Percentiles rank a stretch among this genome's conserved stretches.
Evolutionary conservation across 35 echinoderm and acorn worm genomes (phyloP).

Genomic region (Hemicentrotus pulcherrimus): DNA sequence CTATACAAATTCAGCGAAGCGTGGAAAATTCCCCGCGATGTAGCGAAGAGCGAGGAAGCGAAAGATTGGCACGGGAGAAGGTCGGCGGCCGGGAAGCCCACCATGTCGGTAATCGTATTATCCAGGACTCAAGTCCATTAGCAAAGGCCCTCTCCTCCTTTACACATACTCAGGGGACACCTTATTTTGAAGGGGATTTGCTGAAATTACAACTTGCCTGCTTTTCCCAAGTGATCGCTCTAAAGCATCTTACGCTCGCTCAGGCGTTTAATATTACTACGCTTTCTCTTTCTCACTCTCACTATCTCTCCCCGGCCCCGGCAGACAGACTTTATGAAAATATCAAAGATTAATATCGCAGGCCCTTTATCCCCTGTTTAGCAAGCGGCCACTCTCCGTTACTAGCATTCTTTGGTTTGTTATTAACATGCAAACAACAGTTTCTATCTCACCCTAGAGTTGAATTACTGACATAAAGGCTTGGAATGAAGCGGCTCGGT

Average conservation of each 20-base stretch:
- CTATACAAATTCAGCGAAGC: slow-evolving; percentile 18
- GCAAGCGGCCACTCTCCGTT: not conserved
- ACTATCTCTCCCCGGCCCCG: not conserved
- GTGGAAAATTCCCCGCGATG: not conserved
- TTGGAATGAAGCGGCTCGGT: not conserved
- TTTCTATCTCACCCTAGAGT: not conserved
- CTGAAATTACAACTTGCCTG: slow-evolving; percentile 50
- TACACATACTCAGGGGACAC: slow-evolving; percentile 23
- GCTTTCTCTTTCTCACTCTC: not conserved
- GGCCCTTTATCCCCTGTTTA: not conserved
- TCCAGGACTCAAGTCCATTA: slow-evolving; percentile 50
- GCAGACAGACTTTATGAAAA: slow-evolving; percentile 3
- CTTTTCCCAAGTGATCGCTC: slow-evolving; percentile 9
- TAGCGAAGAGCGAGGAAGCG: slow-evolving; percentile 15
- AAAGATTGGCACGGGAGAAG: slow-evolving; percentile 44
- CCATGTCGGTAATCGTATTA: slow-evolving; percentile 52
- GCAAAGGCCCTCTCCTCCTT: not conserved
- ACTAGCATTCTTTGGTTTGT: not conserved
- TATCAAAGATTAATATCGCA: slow-evolving; percentile 19
- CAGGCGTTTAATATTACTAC: slow-evolving; percentile 53
- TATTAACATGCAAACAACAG: not conserved
- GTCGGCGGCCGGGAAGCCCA: slow-evolving; percentile 15
- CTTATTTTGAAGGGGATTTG: slow-evolving; percentile 49
- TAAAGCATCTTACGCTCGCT: slow-evolving; percentile 37
- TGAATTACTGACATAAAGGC: not conserved